Base-by-base conservation (phyloP, 2,797 vertebrate species). In the Hyperoplus immaculatus region DNA sequence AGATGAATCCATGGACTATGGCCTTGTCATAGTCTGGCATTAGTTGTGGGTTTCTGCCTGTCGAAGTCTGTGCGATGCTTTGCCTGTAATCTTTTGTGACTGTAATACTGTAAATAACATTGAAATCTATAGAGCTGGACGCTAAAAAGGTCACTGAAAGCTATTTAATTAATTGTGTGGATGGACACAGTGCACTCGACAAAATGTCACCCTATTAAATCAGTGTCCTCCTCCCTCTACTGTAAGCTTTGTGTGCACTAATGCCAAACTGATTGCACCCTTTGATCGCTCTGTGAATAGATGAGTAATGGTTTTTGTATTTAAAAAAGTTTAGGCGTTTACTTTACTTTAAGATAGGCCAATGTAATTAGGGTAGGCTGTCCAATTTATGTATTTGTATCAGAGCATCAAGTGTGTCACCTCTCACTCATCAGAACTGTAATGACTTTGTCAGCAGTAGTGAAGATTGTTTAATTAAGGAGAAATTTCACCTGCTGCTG, bases 241-340 rank as follows among this genome's bases (percentile, higher is more conserved):
- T 90, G 86, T 87, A 83, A 91, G 77, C 78, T 89, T 49, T 83
- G 64, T 49, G 88, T 87, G 81, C 92, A 92, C 88, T 85, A 29
- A 68, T 10, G 85, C 88, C 89, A 92, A 91, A 90, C 72, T 69
- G 80, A 88, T 78, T 67, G 55, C 49, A 80, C 77, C 45, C 49
- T 82, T 63, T 45, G 21, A 70, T 81, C 75, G 78, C 73, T 79
- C 73, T 90, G 83, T 91, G 78, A 89, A 79, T 79, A 88, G 73
- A 76, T 75, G 39, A 86, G 56, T 89, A 8, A 73, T 67, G 69
- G 29, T 78, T 87, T 88, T 90, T 84, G 71, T 87, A 74, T 80
- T 82, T 56, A 61, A 76, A 39, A 46, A 45, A 77, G 87, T 73
- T 82, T 75, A 87, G 74, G 42, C 76, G 65, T 87, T 83, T 58